Conservation (phyloP, 2,797 vertebrate species). For the Coluber constrictor region DNA sequence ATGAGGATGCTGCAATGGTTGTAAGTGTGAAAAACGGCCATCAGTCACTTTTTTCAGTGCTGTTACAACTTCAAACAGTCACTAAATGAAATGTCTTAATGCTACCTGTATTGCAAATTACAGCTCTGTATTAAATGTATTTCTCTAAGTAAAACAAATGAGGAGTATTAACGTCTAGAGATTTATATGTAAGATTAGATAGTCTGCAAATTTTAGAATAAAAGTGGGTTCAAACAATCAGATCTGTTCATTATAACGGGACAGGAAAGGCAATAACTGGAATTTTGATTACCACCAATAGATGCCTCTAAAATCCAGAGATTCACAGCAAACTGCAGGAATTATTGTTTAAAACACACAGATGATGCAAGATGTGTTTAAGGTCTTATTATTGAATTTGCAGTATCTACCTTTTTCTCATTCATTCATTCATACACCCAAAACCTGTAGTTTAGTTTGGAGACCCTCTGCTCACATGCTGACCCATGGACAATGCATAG, state of each 20-base stretch:
- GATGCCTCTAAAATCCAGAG: neutral
- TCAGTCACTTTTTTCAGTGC: no score
- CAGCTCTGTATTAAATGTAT: neutral
- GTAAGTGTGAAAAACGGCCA: no score
- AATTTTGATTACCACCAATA: neutral
- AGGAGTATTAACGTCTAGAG: neutral
- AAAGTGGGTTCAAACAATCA: neutral
- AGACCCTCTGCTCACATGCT: neutral
- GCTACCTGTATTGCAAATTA: neutral
- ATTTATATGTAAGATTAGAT: neutral
- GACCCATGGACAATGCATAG: neutral
- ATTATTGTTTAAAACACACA: neutral
- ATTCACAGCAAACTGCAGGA: neutral
- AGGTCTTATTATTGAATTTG: neutral
- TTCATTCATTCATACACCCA: neutral
- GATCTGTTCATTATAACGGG: neutral
- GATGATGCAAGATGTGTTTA: neutral
- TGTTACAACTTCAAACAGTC: no score
- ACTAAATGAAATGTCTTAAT: no score
- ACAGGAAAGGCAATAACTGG: neutral
- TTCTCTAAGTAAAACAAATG: neutral
- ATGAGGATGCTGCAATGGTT: no score
- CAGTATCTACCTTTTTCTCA: neutral
- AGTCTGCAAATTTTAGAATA: neutral
- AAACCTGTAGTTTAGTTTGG: neutral